Conservation (phyloP, 1,140 invertebrate genomes). For the Drosophila sulfurigaster region DNA sequence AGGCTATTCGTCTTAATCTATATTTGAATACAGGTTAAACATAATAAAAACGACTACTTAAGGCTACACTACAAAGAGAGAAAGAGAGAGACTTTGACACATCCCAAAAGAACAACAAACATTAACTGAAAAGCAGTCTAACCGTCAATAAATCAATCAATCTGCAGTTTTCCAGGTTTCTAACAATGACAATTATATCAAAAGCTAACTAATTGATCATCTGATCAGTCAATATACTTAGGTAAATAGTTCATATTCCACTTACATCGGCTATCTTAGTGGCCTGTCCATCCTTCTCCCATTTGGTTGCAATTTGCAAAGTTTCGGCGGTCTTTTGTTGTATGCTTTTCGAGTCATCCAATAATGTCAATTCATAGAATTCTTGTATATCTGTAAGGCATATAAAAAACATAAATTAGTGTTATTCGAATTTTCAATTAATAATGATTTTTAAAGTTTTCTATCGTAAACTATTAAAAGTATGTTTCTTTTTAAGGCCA, state of each 20-base stretch:
- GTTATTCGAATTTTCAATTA: no score
- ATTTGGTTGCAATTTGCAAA: constrained; percentile 97
- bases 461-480: no score
- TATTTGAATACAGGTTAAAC: not conserved
- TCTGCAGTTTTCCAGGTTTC: not conserved
- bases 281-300: constrained; percentile 89
- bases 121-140: not conserved
- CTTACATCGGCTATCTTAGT: constrained; percentile 83
- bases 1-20: not conserved
- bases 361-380: constrained; percentile 98
- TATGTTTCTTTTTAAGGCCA: no score
- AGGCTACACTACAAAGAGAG: not conserved
- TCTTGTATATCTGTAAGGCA: constrained; percentile 96
- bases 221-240: constrained; percentile 10
- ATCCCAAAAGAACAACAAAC: not conserved
- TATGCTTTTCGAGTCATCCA: constrained; percentile 97
- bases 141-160: not conserved
- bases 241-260: constrained; percentile 4
- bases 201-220: constrained; percentile 5
- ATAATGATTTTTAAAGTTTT: no score
- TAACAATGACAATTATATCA: not conserved
- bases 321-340: constrained; percentile 98
- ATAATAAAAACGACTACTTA: not conserved
- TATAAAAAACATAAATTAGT: not conserved
- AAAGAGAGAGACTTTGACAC: not conserved